phyloP scores from a whole-genome alignment of 2,113 vertebrate genomes.

The Taxidea taxus region DNA sequence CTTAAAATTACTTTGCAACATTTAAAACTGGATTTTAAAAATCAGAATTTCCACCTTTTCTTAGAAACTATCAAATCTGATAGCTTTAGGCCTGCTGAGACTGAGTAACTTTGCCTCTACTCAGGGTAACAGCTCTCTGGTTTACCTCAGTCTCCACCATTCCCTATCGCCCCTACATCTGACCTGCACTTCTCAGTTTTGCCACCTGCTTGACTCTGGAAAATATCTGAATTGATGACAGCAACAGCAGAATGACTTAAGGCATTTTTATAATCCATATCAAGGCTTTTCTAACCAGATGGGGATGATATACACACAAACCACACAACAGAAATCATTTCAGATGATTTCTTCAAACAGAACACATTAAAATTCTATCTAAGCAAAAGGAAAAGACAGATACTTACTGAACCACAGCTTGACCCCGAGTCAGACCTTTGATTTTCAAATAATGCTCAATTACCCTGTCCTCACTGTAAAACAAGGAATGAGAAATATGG shows the following conservation, averaged over 20 bases:
- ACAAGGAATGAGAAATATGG: slow-evolving; percentile 67
- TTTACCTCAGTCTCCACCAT: neutral
- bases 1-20: neutral
- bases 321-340: neutral
- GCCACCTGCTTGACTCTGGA: neutral
- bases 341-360: neutral
- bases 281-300: neutral
- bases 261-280: neutral
- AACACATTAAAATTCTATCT: neutral
- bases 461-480: slow-evolving; percentile 94
- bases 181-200: neutral
- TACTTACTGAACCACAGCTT: slow-evolving; percentile 97
- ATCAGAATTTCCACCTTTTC: neutral
- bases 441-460: slow-evolving; percentile 94
- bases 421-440: slow-evolving; percentile 94
- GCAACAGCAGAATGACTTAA: neutral
- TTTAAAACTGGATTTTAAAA: neutral
- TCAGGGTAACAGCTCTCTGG: neutral
- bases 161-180: neutral
- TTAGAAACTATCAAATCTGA: neutral
- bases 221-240: neutral
- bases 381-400: slow-evolving; percentile 20
- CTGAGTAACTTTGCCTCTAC: neutral
- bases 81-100: neutral
- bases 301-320: neutral